A percentile compares a stretch with the other conserved stretches of the same genome.
These are phyloP conservation scores for Cyaniris semiargus DNA, from an alignment of 2,888 invertebrate genomes.

Conservation along the genomic window DNA sequence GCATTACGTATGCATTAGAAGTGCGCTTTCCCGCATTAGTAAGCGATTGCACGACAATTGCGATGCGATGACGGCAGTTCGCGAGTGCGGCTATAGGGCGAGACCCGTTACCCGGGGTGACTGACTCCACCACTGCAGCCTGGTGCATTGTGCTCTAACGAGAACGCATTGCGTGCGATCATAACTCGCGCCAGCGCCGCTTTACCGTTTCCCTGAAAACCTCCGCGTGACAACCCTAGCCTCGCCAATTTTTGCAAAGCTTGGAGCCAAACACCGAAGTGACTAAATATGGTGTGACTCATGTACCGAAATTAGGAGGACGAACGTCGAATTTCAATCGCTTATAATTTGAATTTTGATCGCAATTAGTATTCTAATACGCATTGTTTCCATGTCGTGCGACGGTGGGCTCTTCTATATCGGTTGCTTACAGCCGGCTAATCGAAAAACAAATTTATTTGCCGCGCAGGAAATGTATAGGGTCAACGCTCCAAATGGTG, in stretches of 20 bases:
- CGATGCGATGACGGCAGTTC: conserved; percentile 64
- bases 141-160: conserved; percentile 80
- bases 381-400: conserved; percentile 59
- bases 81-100: conserved; percentile 68
- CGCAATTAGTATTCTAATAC: conserved; percentile 44
- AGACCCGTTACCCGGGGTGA: conserved; percentile 78
- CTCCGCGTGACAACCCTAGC: conserved; percentile 29
- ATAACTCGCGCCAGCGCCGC: conserved; percentile 59
- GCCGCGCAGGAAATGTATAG: conserved; percentile 66
- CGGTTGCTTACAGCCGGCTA: conserved; percentile 49
- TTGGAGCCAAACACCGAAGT: not conserved
- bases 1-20: conserved; percentile 56
- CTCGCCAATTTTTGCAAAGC: not conserved
- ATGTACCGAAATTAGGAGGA: conserved; percentile 25
- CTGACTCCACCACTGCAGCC: conserved; percentile 76
- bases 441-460: conserved; percentile 59
- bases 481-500: conserved; percentile 76
- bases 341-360: conserved; percentile 34
- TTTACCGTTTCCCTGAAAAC: conserved; percentile 51
- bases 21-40: conserved; percentile 67
- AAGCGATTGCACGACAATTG: conserved; percentile 68
- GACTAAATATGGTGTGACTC: conserved; percentile 23
- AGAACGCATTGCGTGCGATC: conserved; percentile 74
- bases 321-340: conserved; percentile 29
- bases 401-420: conserved; percentile 32